phyloP scores from a whole-genome alignment of 2,113 vertebrate genomes.

The Corydoras sp. region DNA sequence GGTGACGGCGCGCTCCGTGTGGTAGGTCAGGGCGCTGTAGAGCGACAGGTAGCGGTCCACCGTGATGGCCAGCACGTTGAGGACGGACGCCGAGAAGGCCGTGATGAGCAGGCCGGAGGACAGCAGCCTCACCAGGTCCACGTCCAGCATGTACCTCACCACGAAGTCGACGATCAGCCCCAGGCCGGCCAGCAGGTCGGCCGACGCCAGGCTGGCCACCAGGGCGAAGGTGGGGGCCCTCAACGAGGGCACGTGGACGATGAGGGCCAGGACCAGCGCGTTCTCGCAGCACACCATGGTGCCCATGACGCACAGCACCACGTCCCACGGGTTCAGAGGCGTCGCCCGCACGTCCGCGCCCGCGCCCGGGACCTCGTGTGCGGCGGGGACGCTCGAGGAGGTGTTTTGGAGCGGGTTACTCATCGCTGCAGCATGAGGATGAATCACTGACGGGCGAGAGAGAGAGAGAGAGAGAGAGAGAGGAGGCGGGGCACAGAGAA shows the following conservation, averaged over 20 bases:
- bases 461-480: not conserved
- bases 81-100: conserved; percentile 83
- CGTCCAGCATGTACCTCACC: conserved; percentile 72
- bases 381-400: conserved; percentile 38
- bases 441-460: conserved; percentile 66
- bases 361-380: conserved; percentile 52
- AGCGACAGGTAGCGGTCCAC: conserved; percentile 89
- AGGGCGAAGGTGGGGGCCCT: conserved; percentile 79
- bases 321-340: conserved; percentile 77
- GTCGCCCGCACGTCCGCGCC: conserved; percentile 5
- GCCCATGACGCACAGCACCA: conserved; percentile 80
- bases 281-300: conserved; percentile 85
- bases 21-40: conserved; percentile 86
- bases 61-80: conserved; percentile 84
- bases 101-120: conserved; percentile 74
- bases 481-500: not conserved
- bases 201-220: conserved; percentile 81
- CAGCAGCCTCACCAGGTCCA: conserved; percentile 64
- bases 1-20: conserved; percentile 77
- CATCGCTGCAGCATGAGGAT: conserved; percentile 64
- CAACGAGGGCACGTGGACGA: conserved; percentile 78
- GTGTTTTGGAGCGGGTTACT: conserved; percentile 47
- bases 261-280: conserved; percentile 79
- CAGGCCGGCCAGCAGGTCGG: conserved; percentile 79
- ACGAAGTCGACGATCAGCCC: conserved; percentile 82